phyloP scores from a whole-genome alignment of 2,113 vertebrate genomes.

The Oryzias melastigma region DNA sequence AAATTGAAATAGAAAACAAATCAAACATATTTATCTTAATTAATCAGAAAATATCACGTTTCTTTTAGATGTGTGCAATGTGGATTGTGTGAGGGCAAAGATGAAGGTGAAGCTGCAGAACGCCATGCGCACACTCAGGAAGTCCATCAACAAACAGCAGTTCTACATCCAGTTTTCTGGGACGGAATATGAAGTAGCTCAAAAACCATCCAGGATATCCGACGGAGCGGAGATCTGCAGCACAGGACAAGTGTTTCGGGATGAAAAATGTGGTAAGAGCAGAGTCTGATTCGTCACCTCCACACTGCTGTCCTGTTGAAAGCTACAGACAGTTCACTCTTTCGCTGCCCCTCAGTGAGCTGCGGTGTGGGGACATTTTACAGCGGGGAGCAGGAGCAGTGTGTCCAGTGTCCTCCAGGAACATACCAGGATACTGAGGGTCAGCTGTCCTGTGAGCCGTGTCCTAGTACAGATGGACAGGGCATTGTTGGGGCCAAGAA shows the following conservation, averaged over 20 bases:
- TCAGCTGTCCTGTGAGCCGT: constrained; percentile 90
- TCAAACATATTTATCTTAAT: background rate
- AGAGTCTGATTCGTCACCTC: background rate
- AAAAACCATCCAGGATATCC: constrained; percentile 79
- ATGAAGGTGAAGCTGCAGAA: constrained; percentile 90
- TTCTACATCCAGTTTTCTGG: constrained; percentile 94
- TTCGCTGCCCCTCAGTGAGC: constrained; percentile 75
- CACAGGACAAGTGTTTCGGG: constrained; percentile 85
- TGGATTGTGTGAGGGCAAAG: constrained; percentile 86
- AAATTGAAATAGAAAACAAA: too few relatives aligned
- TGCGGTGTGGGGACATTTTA: constrained; percentile 88
- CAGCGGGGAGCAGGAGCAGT: constrained; percentile 85
- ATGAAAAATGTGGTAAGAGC: constrained; percentile 86
- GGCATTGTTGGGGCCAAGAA: constrained; percentile 85
- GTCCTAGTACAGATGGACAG: constrained; percentile 85
- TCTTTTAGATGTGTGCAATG: constrained; percentile 84
- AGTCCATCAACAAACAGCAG: constrained; percentile 93
- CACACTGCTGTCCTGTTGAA: background rate
- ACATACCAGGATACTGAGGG: constrained; percentile 89
- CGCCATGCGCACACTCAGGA: constrained; percentile 89
- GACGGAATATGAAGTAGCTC: constrained; percentile 91
- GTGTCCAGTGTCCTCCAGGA: constrained; percentile 83
- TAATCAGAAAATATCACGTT: background rate
- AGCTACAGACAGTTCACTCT: constrained; percentile 11
- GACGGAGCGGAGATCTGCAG: constrained; percentile 83